Base-by-base conservation (phyloP, 2,888 invertebrate species). In the Antitype chi region DNA sequence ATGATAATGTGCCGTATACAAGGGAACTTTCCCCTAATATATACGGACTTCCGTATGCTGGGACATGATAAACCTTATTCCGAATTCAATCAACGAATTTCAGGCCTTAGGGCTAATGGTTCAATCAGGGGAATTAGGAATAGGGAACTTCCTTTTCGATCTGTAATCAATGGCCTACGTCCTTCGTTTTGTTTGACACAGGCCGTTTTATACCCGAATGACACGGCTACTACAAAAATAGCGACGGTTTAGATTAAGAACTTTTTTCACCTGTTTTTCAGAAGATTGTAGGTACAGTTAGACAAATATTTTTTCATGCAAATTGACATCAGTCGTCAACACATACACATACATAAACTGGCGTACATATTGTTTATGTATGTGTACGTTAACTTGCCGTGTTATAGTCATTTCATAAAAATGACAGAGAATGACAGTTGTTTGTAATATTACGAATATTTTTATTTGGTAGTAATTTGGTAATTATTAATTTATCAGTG, bases 41-140 rank as follows among this genome's bases (percentile, higher is more conserved):
- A 32, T 32, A 32, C 32, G 32, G 32, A 32, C 32, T 32, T 32
- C 32, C 32, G 32, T 32, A 32, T 32, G 4, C 32, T 32, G 32
- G 3, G 52, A 62, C 49, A 25, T 57, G 11, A 76, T 32, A 47
- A 80, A 66, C 11, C 17, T 25, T 52, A 23, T 17, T 66, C 25
- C 13, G 52, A 57, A 25, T 38, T 25, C 60, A 60, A 82, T 80
- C 25, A 78, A 67, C n/a, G 17, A 32, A 57, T 25, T 25, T 28
- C 9, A n/a, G 15, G 43, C 57, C 47, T 53, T 28, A 32, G 52
- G 63, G 53, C 53, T 59, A 64, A n/a, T 57, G 25, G 28, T 53
- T 68, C 75, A 63, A 69, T 80, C 23, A 64, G 52, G 32, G 28
- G 47, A 11, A 64, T 38, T 38, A 11, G 32, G 15, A 53, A 53